Conservation (phyloP, 2,888 invertebrate genomes). For the Vandiemenella viatica region DNA sequence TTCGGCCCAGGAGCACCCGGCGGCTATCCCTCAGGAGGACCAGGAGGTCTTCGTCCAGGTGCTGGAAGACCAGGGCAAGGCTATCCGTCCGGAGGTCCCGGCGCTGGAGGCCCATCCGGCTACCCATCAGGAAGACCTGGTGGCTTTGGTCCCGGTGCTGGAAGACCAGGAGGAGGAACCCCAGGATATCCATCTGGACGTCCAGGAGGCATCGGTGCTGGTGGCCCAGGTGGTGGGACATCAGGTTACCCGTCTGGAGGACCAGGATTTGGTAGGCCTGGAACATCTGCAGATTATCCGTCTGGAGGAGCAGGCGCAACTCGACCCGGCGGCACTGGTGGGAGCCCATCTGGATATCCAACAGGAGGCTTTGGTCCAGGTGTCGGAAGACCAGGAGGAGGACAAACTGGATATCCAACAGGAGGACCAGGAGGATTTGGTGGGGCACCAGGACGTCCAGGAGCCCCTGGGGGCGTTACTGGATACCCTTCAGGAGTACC, state of each 20-base stretch:
- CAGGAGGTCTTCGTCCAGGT: neutral
- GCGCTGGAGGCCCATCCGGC: neutral
- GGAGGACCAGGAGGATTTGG: neutral
- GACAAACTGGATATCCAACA: neutral
- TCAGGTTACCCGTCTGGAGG: neutral
- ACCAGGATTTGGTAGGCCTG: neutral
- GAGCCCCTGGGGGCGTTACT: neutral
- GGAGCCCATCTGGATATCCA: neutral
- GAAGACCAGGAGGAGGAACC: neutral
- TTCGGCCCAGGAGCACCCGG: neutral
- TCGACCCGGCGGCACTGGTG: neutral
- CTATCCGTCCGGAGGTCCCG: neutral
- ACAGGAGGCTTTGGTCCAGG: neutral
- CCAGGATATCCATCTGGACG: neutral
- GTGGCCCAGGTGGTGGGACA: neutral
- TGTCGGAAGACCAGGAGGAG: neutral
- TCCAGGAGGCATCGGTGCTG: neutral
- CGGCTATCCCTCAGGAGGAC: neutral
- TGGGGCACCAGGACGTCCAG: neutral
- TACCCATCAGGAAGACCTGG: neutral
- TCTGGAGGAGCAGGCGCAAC: neutral
- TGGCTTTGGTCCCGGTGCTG: neutral
- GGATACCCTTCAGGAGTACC: neutral
- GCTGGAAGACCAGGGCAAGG: neutral
- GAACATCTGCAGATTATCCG: neutral